phyloP scores from a whole-genome alignment of 2,113 vertebrate genomes.

The Lophura nycthemera region DNA sequence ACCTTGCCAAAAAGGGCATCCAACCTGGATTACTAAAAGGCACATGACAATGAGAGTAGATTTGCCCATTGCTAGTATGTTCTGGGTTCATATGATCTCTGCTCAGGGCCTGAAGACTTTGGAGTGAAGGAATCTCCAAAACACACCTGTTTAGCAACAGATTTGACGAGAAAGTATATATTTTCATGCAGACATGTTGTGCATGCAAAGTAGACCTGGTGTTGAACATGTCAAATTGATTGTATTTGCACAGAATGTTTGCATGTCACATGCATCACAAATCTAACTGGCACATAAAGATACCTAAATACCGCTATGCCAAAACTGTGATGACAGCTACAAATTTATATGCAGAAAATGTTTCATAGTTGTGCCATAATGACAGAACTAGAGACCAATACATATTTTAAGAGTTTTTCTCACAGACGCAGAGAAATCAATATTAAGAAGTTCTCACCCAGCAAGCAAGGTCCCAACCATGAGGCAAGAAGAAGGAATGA shows the following conservation, averaged over 20 bases:
- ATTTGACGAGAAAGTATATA: background rate
- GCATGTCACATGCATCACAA: background rate
- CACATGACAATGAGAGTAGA: background rate
- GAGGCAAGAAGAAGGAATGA: background rate
- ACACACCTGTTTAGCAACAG: background rate
- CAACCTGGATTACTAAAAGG: background rate
- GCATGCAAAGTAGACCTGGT: background rate
- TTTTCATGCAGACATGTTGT: background rate
- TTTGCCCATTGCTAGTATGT: rapidly evolving
- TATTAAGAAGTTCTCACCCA: background rate
- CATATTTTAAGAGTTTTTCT: conserved; percentile 11
- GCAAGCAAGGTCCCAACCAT: background rate
- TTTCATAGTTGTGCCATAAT: background rate
- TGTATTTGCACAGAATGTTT: conserved; percentile 1
- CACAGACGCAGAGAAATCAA: background rate
- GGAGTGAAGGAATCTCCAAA: background rate
- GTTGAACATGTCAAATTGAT: background rate
- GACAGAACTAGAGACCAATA: background rate
- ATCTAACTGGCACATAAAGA: background rate
- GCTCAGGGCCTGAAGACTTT: background rate
- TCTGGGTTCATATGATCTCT: background rate
- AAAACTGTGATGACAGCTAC: background rate
- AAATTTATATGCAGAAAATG: background rate
- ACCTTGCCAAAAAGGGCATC: background rate
- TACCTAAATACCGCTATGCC: background rate